These are phyloP conservation scores for Anolis apletophallus DNA, from an alignment of 2,797 vertebrate genomes.

Conservation along the genomic window DNA sequence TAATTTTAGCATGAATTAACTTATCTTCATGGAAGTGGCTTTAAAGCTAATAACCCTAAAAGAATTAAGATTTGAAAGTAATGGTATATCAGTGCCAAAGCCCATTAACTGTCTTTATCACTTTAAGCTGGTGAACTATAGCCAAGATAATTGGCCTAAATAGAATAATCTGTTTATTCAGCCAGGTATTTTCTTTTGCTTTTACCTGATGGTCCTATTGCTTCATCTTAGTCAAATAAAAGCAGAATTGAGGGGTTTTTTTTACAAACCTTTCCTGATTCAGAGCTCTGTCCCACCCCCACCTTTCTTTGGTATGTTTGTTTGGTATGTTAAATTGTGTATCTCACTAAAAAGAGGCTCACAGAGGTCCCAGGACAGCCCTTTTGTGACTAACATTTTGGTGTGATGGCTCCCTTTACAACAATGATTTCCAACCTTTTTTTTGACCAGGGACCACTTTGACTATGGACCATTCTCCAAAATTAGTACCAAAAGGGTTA, in stretches of 20 bases:
- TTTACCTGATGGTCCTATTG: slow-evolving; percentile 62
- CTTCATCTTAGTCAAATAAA: slow-evolving; percentile 60
- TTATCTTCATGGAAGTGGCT: slow-evolving; percentile 68
- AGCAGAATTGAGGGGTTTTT: neutral
- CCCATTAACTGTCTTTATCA: slow-evolving; percentile 75
- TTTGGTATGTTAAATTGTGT: neutral
- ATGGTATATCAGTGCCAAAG: slow-evolving; percentile 69
- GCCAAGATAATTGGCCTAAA: slow-evolving; percentile 69
- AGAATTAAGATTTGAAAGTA: slow-evolving; percentile 77
- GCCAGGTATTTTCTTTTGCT: slow-evolving; percentile 61
- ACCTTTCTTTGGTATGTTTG: no score
- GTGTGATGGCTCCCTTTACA: slow-evolving; percentile 8
- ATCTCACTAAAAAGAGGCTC: neutral
- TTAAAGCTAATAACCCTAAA: slow-evolving; percentile 78
- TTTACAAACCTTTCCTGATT: neutral
- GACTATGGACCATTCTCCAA: no score
- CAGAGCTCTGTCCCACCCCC: neutral
- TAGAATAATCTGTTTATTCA: slow-evolving; percentile 65
- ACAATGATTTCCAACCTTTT: no score
- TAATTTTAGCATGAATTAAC: slow-evolving; percentile 75
- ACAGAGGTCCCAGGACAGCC: neutral
- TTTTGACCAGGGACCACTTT: no score
- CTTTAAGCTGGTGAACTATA: slow-evolving; percentile 69
- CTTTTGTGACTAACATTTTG: no score
- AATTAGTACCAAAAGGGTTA: no score